Evolutionary conservation across 2,113 vertebrate genomes (phyloP).

Genomic region (Pomatorhinus ruficollis): DNA sequence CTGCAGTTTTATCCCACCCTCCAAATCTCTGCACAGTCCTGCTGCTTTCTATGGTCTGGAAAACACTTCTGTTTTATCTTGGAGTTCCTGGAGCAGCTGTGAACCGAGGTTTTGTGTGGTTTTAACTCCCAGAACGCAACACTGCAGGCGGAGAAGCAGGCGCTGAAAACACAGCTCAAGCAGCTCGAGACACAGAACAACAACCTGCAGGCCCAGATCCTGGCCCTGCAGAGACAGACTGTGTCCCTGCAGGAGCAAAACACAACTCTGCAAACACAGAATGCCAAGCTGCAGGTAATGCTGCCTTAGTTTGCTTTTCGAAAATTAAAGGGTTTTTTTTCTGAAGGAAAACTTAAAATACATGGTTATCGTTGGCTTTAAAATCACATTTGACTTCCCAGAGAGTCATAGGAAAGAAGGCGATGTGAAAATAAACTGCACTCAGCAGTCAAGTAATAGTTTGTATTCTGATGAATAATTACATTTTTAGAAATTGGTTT

Average conservation of each 20-base stretch:
- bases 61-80: neutral
- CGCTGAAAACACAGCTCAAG: constrained; percentile 92
- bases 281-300: constrained; percentile 93
- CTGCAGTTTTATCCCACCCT: neutral
- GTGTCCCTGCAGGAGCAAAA: constrained; percentile 95
- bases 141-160: constrained; percentile 95
- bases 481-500: neutral
- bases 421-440: neutral
- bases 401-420: neutral
- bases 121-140: constrained; percentile 88
- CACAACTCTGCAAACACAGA: constrained; percentile 93
- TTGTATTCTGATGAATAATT: neutral
- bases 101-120: neutral
- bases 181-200: constrained; percentile 93
- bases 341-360: neutral
- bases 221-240: constrained; percentile 92
- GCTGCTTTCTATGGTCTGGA: neutral
- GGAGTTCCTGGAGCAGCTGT: neutral
- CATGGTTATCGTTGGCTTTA: rapidly evolving
- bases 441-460: neutral
- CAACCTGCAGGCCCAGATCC: constrained; percentile 96
- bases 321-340: neutral
- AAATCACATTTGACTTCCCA: neutral
- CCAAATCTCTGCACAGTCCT: neutral
- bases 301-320: neutral